Percentiles rank a stretch among this genome's conserved stretches.
Evolutionary conservation across 2,888 invertebrate genomes (phyloP).

Genomic region (Agrotis clavis): DNA sequence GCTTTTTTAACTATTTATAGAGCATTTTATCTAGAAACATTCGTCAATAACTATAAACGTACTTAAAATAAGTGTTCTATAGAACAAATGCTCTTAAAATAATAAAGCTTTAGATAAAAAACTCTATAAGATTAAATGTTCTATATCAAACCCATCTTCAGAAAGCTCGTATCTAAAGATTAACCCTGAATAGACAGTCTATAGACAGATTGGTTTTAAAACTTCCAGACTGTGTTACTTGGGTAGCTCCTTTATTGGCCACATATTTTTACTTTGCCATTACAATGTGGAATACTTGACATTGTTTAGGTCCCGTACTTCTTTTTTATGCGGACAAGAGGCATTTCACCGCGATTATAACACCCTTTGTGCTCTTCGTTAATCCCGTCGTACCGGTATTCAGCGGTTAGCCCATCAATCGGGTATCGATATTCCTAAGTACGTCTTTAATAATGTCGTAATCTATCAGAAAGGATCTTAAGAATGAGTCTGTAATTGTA

Average conservation of each 20-base stretch:
- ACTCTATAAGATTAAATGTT: no score
- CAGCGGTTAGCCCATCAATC: conserved; percentile 26
- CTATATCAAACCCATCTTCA: no score
- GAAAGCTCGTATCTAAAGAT: no score
- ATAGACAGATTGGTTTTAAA: no score
- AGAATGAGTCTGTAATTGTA: conserved; percentile 62
- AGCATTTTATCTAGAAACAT: no score
- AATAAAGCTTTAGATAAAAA: no score
- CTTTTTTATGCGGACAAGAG: conserved; percentile 27
- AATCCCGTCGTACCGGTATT: neutral
- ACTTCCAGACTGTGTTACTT: no score
- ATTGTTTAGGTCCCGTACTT: conserved; percentile 31
- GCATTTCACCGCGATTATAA: neutral
- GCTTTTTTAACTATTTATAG: no score
- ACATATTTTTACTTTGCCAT: conserved; percentile 67
- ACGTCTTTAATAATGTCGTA: conserved; percentile 38
- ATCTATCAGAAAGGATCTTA: conserved; percentile 54
- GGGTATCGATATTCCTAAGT: conserved; percentile 28
- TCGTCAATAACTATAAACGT: no score
- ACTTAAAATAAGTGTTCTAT: no score
- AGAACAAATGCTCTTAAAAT: no score
- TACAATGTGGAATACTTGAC: conserved; percentile 56
- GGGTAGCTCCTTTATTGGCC: conserved; percentile 77
- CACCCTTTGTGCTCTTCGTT: neutral
- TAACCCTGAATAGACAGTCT: no score